Evolutionary conservation across 2,888 invertebrate species (phyloP), one percentile per base, ranked within the genome.

Genomic region (Falcaria lacertinaria): DNA sequence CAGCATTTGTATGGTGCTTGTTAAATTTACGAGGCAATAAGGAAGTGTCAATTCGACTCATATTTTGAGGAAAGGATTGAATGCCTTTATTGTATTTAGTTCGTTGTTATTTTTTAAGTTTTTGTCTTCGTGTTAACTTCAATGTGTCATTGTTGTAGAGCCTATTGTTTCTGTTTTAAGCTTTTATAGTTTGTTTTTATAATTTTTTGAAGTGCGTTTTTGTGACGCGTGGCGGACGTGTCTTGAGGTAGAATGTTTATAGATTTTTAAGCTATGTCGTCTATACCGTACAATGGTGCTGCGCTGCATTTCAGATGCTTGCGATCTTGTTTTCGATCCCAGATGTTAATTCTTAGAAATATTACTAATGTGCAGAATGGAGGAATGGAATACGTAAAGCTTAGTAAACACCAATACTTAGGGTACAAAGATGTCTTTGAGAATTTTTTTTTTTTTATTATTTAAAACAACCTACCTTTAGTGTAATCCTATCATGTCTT

Each of bases 41-140:
- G 89, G 89, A 89, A 89, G 81, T 86, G 78, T 78, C 74, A 59
- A 74, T 72, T 69, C 69, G 61, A 66, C 64, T 69, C 69, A 81
- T 85, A 80, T 83, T 82, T 86, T 82, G 80, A 86, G 79, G 85
- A 86, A 88, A 87, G 89, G 86, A 80, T 86, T 89, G 79, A 83
- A 87, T 80, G 66, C 74, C 56, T 28, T 67, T 72, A 83, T 86
- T 87, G 83, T 85, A 50, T 51, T 28, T 3, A 53, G 52, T 46
- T 51, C 62, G 69, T 69, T 78, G 78, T 78, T 50, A 64, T 81
- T 80, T 80, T 78, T 80, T 77, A 72, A 62, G 45, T 54, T 58
- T 19, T 72, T 76, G 75, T 76, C 69, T 79, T 52, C 47, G 47
- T 66, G 69, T 79, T 78, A 81, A 80, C 72, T 73, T 70, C 61